Conservation (phyloP, 2,888 invertebrate species). For the Cremastinae sp. region DNA sequence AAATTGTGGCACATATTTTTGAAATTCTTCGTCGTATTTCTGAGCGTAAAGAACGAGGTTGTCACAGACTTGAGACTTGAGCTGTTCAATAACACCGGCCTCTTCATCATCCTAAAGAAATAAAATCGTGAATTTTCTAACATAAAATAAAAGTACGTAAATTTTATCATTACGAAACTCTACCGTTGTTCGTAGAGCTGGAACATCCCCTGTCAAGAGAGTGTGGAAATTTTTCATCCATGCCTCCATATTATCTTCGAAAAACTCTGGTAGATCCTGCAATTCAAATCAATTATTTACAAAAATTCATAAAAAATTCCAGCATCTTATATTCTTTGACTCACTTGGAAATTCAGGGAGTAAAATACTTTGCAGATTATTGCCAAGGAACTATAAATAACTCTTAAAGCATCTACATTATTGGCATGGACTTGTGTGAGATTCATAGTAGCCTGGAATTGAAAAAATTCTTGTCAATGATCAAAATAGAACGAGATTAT, state of each 20-base stretch:
- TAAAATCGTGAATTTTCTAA: too few relatives aligned
- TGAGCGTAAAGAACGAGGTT: conserved; percentile 97
- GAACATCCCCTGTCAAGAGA: conserved; percentile 90
- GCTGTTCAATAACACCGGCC: conserved; percentile 93
- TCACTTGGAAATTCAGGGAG: conserved; percentile 95
- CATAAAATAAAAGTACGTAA: too few relatives aligned
- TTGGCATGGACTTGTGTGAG: conserved; percentile 89
- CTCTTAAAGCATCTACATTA: conserved; percentile 90
- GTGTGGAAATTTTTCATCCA: conserved; percentile 97
- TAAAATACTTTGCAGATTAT: conserved; percentile 97
- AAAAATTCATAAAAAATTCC: not conserved
- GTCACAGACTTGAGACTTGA: conserved; percentile 97
- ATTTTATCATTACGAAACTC: too few relatives aligned
- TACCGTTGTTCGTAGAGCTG: conserved; percentile 86
- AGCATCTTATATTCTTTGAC: conserved; percentile 37
- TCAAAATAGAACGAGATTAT: not conserved
- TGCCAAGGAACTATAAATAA: conserved; percentile 94
- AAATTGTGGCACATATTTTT: conserved; percentile 92
- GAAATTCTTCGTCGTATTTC: conserved; percentile 99
- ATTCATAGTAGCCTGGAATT: conserved; percentile 90
- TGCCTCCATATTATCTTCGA: conserved; percentile 97
- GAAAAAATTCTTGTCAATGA: conserved; percentile 37
- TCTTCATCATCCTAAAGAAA: conserved; percentile 88
- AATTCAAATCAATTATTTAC: conserved; percentile 39
- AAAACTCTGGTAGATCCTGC: conserved; percentile 97